These are phyloP conservation scores for Troides oblongomaculatus DNA, from an alignment of 2,888 invertebrate species.

Conservation along the genomic window DNA sequence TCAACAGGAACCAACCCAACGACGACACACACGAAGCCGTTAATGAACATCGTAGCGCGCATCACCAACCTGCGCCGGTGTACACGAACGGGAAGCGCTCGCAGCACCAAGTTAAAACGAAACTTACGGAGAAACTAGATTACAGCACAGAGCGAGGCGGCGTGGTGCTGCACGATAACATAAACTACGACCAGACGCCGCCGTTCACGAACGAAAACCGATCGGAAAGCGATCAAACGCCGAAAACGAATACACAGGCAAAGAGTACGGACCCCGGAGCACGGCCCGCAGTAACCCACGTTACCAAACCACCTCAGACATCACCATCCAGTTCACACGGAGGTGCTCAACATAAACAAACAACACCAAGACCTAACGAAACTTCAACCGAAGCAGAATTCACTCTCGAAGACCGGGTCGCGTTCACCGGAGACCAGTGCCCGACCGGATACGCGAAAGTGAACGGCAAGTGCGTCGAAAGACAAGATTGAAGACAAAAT, in stretches of 20 bases:
- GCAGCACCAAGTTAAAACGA: neutral
- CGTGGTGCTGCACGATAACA: slow-evolving; percentile 1
- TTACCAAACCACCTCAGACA: neutral
- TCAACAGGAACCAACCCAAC: neutral
- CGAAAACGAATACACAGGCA: neutral
- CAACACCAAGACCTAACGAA: neutral
- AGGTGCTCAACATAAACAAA: neutral
- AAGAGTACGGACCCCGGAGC: slow-evolving; percentile 3
- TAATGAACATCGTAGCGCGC: neutral
- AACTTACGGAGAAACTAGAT: slow-evolving; percentile 1
- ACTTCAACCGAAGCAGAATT: neutral
- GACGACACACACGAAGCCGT: neutral
- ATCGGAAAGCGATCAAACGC: slow-evolving; percentile 1
- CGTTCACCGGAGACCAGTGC: slow-evolving; percentile 17
- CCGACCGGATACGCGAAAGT: slow-evolving; percentile 18
- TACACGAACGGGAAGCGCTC: neutral
- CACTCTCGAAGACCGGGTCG: slow-evolving; percentile 20
- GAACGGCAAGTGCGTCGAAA: slow-evolving; percentile 19
- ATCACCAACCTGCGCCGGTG: neutral
- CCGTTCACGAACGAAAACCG: slow-evolving; percentile 14
- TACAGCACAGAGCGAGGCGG: neutral
- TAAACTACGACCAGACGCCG: neutral
- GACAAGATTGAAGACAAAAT: neutral
- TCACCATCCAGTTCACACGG: neutral
- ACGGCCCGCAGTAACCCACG: neutral